Conservation (phyloP, 92 coral and sea anemone species). For the Nematostella vectensis region DNA sequence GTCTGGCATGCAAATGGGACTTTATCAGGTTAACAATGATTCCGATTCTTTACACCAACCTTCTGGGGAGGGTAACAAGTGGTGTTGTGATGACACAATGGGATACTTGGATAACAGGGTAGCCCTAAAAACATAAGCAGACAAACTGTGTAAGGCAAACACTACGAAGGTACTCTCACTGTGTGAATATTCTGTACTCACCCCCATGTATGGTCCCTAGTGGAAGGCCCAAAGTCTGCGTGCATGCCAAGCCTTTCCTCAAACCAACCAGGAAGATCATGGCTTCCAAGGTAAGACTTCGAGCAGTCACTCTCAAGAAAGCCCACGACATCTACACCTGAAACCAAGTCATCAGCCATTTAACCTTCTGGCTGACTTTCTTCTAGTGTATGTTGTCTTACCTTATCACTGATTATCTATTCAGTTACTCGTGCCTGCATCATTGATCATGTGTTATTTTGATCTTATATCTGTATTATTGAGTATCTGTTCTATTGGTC, state of each 20-base stretch:
- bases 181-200: too few species aligned
- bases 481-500: too few species aligned
- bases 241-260: constrained; percentile 88
- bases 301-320: constrained; percentile 95
- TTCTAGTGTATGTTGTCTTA: too few species aligned
- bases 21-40: too few species aligned
- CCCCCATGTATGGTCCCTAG: constrained; percentile 99
- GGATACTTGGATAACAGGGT: constrained; percentile 89
- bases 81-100: constrained; percentile 79
- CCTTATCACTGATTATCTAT: too few species aligned
- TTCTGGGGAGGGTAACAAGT: constrained; percentile 90
- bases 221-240: constrained; percentile 94
- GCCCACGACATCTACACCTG: constrained; percentile 94
- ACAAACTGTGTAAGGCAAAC: too few species aligned
- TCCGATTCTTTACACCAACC: constrained; percentile 55
- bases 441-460: too few species aligned
- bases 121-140: constrained; percentile 55
- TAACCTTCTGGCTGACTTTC: too few species aligned
- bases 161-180: too few species aligned
- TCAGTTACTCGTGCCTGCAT: too few species aligned
- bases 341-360: not conserved
- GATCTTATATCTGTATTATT: too few species aligned
- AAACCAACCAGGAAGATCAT: constrained; percentile 94
- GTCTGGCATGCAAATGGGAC: not conserved
- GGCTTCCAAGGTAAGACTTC: constrained; percentile 83